Conservation (phyloP, 2,797 vertebrate species). For the Melanogrammus aeglefinus region DNA sequence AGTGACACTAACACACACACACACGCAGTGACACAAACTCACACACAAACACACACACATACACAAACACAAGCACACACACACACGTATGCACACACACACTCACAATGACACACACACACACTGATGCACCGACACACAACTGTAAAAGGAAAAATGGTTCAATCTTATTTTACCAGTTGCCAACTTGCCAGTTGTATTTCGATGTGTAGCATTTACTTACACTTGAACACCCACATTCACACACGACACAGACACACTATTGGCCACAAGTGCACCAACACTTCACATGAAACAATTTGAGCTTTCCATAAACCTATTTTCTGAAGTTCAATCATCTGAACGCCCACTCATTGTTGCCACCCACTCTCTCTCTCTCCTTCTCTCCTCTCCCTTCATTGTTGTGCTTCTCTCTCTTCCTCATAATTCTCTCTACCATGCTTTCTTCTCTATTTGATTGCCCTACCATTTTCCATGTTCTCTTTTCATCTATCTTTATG, state of each 20-base stretch:
- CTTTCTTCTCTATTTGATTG: conserved; percentile 33
- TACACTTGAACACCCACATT: neutral
- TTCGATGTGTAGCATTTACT: too few relatives aligned
- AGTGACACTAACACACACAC: conserved; percentile 10
- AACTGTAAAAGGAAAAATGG: too few relatives aligned
- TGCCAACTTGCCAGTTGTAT: too few relatives aligned
- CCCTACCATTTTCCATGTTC: conserved; percentile 16
- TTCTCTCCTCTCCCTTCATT: conserved; percentile 30
- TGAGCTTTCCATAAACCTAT: conserved; percentile 49
- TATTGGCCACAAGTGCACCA: conserved; percentile 10
- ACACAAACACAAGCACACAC: conserved; percentile 11
- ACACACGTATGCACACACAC: conserved; percentile 12
- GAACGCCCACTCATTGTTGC: conserved; percentile 65
- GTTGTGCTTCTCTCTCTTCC: conserved; percentile 40
- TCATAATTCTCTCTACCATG: conserved; percentile 39
- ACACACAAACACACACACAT: conserved; percentile 12
- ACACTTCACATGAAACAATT: conserved; percentile 28
- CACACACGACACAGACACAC: conserved; percentile 16
- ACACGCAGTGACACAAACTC: neutral
- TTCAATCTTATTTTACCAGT: too few relatives aligned
- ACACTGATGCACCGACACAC: too few relatives aligned
- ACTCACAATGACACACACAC: conserved; percentile 12
- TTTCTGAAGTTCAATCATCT: conserved; percentile 65
- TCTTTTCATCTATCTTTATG: neutral
- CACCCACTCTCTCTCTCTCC: conserved; percentile 61